phyloP scores from a whole-genome alignment of 2,888 invertebrate genomes.

The Helleia helle region DNA sequence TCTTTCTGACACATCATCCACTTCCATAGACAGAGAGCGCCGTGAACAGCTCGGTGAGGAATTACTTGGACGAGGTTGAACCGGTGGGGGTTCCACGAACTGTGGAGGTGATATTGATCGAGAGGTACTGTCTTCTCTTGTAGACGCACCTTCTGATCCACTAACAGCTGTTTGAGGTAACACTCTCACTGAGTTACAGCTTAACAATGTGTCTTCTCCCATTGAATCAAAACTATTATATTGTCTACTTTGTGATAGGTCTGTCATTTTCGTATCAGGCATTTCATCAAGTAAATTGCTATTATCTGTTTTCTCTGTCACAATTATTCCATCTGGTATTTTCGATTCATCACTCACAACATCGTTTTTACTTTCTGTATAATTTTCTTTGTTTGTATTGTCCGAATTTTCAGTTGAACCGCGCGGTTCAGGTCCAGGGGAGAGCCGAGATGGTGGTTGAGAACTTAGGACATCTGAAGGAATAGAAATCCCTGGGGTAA shows the following conservation, averaged over 20 bases:
- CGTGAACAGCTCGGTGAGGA: slow-evolving; percentile 64
- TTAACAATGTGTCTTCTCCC: slow-evolving; percentile 59
- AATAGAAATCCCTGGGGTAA: slow-evolving; percentile 58
- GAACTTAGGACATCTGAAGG: slow-evolving; percentile 39
- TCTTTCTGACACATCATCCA: slow-evolving; percentile 61
- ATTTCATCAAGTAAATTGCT: slow-evolving; percentile 61
- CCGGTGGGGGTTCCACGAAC: slow-evolving; percentile 62
- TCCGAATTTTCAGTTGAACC: slow-evolving; percentile 43
- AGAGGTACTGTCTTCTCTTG: slow-evolving; percentile 57
- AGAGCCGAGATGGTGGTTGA: slow-evolving; percentile 31
- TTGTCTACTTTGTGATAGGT: slow-evolving; percentile 62
- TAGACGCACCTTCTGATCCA: slow-evolving; percentile 47
- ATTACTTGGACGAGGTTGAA: slow-evolving; percentile 44
- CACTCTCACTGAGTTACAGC: slow-evolving; percentile 61
- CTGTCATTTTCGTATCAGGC: slow-evolving; percentile 69
- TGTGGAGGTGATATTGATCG: slow-evolving; percentile 62
- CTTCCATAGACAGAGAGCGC: slow-evolving; percentile 64
- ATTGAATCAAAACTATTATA: slow-evolving; percentile 68
- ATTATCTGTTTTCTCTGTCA: slow-evolving; percentile 63
- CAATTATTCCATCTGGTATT: slow-evolving; percentile 62
- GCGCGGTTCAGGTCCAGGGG: slow-evolving; percentile 37
- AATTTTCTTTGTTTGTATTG: slow-evolving; percentile 53
- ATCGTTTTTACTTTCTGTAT: slow-evolving; percentile 49
- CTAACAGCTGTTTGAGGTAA: slow-evolving; percentile 51
- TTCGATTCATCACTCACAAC: slow-evolving; percentile 47